Evolutionary conservation across 2,113 vertebrate species (phyloP).

Genomic region (Podarcis muralis): DNA sequence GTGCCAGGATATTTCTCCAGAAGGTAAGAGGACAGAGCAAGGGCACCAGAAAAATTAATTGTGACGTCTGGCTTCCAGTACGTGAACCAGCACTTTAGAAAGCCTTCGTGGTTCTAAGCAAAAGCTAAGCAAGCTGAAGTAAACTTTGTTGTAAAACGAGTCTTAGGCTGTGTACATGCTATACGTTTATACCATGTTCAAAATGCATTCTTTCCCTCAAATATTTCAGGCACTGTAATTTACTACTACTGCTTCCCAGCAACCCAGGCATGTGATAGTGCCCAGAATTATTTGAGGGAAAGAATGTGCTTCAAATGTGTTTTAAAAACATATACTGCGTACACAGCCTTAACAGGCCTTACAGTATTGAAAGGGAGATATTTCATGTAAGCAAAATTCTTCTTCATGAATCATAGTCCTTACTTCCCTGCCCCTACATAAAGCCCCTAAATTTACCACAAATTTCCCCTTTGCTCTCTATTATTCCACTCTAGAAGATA

Average conservation of each 20-base stretch:
- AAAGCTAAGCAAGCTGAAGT: background rate
- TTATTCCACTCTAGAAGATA: background rate
- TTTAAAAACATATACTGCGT: no score
- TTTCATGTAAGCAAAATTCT: background rate
- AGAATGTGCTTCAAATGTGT: no score
- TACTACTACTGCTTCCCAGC: no score
- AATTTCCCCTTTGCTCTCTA: background rate
- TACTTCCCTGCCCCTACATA: background rate
- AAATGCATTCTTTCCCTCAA: no score
- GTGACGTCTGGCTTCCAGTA: background rate
- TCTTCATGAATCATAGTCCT: background rate
- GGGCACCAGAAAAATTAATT: background rate
- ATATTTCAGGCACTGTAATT: no score
- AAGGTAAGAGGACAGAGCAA: background rate
- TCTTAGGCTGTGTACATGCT: no score
- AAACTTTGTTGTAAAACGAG: background rate
- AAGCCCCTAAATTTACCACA: background rate
- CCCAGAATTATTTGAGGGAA: no score
- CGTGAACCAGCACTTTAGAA: background rate
- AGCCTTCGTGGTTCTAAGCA: background rate
- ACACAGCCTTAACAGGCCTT: background rate
- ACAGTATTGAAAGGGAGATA: background rate
- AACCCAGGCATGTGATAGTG: no score
- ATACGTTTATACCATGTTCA: no score
- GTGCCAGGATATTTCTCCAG: background rate